Evolutionary conservation across 1,140 invertebrate genomes (phyloP), one percentile per base, ranked within the genome.

Genomic region (Zaprionus gabonicus): DNA sequence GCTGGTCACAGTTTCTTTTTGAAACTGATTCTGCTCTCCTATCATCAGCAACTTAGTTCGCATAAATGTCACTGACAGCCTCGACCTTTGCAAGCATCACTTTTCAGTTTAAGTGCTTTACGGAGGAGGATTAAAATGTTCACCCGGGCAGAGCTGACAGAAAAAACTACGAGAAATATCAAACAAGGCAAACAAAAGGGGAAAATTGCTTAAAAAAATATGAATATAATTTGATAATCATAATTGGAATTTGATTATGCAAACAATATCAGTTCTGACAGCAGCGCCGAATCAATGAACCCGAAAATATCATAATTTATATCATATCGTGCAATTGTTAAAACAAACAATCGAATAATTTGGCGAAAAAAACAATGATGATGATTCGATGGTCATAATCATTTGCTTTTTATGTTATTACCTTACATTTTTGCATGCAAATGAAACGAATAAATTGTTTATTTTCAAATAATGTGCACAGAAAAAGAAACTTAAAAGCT

Each of bases 1-100:
- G 72, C 63, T 69, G 49, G 38, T 51, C 7, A 17, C 28, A 71
- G 74, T 64, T 71, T 73, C 49, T 38, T 51, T 38, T 36, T 62
- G 71, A 31, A 53, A 17, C 41, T 46, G 15, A 53, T 28, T 51
- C 49, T 49, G 67, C 7, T 59, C 59, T 58, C 38, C 66, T 63
- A 63, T 71, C 72, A 70, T 23, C 67, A 34, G 25, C 68, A 65
- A 38, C 73, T 60, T 55, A 65, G 65, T 55, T 27, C 62, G 20
- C 28, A 76, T 76, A 65, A 71, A 71, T 65, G 73, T 66, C 68
- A 63, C 31, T 13, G 31, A 28, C 63, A 72, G 31, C 55, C 59
- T 66, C 31, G 55, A 71, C 62, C 68, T 71, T 65, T 36, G 13
- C 12, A 31, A 36, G 46, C 57, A 63, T 58, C 27, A 44, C 41